phyloP scores from a whole-genome alignment of 2,797 vertebrate species.

The Myioborus melanocephalus region DNA sequence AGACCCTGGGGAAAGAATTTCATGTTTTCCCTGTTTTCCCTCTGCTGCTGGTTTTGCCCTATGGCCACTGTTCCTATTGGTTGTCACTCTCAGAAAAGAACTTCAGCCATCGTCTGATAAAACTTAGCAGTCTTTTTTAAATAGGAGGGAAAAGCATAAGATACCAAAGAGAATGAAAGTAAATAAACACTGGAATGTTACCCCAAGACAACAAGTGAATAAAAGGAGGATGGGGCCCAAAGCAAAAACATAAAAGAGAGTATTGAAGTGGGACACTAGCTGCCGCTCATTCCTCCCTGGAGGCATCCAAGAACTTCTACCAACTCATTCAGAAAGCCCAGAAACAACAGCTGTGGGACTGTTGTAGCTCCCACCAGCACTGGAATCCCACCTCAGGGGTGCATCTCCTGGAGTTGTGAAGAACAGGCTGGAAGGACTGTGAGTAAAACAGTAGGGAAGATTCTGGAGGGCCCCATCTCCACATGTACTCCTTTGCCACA shows the following conservation, averaged over 20 bases:
- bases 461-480: not conserved
- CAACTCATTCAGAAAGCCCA: not conserved
- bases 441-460: not conserved
- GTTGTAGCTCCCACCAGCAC: not conserved
- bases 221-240: not conserved
- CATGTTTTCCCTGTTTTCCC: not conserved
- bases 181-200: not conserved
- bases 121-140: not conserved
- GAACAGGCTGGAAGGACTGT: not conserved
- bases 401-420: not conserved
- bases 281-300: not conserved
- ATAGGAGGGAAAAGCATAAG: not conserved
- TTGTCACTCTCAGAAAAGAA: not conserved
- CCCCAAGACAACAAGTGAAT: not conserved
- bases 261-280: not conserved
- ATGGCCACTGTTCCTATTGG: not conserved
- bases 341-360: not conserved
- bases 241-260: not conserved
- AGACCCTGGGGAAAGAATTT: not conserved
- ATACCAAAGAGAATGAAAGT: not conserved
- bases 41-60: not conserved
- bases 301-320: not conserved
- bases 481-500: not conserved
- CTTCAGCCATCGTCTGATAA: not conserved
- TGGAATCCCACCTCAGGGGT: not conserved